These are phyloP conservation scores for Artemia sp. DNA, from an alignment of 2,888 invertebrate species.

Conservation along the genomic window DNA sequence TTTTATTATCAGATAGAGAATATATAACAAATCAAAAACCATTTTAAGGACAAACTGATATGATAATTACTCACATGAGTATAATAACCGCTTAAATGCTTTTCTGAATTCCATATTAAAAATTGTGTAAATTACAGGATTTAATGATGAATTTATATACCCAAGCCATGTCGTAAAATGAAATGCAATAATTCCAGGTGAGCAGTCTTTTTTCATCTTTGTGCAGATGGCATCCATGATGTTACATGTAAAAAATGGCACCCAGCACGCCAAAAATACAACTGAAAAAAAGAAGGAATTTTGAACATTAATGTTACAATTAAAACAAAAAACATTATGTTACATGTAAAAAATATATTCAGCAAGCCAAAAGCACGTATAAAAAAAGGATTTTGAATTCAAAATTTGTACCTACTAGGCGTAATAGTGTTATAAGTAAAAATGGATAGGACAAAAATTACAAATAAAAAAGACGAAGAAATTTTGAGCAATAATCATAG, in stretches of 20 bases:
- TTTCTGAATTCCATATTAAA: slow-evolving; percentile 89
- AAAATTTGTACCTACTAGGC: too few relatives aligned
- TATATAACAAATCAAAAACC: too few relatives aligned
- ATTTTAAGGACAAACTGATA: too few relatives aligned
- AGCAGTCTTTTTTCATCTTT: slow-evolving; percentile 56
- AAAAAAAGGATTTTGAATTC: too few relatives aligned
- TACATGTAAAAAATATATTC: neutral
- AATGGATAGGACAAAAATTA: too few relatives aligned
- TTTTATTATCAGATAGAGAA: too few relatives aligned
- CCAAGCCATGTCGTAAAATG: slow-evolving; percentile 94
- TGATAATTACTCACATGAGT: neutral
- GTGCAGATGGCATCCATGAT: slow-evolving; percentile 91
- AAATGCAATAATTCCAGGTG: slow-evolving; percentile 72
- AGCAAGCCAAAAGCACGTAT: too few relatives aligned
- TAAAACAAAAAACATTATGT: neutral
- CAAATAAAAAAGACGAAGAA: too few relatives aligned
- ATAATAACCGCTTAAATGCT: slow-evolving; percentile 53
- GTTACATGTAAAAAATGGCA: slow-evolving; percentile 96
- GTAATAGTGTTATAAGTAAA: too few relatives aligned
- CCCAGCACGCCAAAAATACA: slow-evolving; percentile 95
- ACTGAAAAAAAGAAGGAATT: slow-evolving; percentile 45
- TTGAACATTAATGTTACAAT: neutral
- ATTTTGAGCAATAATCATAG: too few relatives aligned
- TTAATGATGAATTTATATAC: slow-evolving; percentile 59
- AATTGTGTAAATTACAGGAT: slow-evolving; percentile 38